These are phyloP conservation scores for Trinectes maculatus DNA, from an alignment of 2,113 vertebrate genomes.

Conservation along the genomic window DNA sequence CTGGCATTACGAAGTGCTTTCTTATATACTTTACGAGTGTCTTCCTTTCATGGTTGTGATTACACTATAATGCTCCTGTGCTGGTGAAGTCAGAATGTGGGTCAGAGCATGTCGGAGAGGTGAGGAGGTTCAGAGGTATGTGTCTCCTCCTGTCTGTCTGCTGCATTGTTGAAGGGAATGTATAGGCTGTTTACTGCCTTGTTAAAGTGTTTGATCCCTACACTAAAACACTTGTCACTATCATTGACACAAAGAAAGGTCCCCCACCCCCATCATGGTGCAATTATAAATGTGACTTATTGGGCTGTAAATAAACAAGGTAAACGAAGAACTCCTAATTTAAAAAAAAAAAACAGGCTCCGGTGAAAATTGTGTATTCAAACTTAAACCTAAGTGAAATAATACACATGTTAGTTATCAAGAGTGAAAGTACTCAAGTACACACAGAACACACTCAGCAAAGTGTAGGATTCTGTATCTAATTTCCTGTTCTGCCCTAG, in stretches of 20 bases:
- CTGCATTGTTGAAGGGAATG: slow-evolving; percentile 41
- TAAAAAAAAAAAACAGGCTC: not conserved
- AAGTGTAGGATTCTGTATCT: too few species aligned
- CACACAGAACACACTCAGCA: too few species aligned
- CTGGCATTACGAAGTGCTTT: too few species aligned
- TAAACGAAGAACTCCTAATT: not conserved
- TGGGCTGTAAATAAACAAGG: slow-evolving; percentile 5
- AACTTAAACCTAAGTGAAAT: too few species aligned
- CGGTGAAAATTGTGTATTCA: too few species aligned
- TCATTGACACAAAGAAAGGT: slow-evolving; percentile 49
- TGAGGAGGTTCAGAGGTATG: not conserved
- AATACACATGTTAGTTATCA: too few species aligned
- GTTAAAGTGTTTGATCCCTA: slow-evolving; percentile 56
- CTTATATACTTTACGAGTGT: too few species aligned
- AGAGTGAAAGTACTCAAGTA: too few species aligned
- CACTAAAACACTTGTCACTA: slow-evolving; percentile 52
- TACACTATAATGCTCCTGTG: too few species aligned
- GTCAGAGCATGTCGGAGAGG: not conserved
- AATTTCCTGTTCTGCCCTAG: too few species aligned
- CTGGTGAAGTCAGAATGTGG: not conserved
- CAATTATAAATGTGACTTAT: too few species aligned
- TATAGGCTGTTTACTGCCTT: slow-evolving; percentile 51
- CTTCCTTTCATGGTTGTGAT: too few species aligned
- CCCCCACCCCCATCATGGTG: not conserved
- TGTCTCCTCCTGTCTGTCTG: slow-evolving; percentile 34